Evolutionary conservation across 2,888 invertebrate species (phyloP), one percentile per base, ranked within the genome.

Genomic region (Cantharis lateralis): DNA sequence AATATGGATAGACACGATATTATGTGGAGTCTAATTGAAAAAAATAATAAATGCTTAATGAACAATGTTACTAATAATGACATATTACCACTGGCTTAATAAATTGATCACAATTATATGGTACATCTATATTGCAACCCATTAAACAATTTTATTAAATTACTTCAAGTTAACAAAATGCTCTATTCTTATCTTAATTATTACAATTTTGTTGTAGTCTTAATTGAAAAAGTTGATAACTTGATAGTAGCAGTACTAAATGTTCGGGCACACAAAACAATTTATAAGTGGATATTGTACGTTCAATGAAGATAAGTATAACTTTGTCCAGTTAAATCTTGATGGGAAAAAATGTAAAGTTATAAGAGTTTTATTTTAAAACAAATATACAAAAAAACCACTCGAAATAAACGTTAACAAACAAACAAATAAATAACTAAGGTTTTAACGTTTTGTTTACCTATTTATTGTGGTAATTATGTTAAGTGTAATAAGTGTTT

Each of bases 401-500:
- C 48, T 48, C n/a, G 2, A n/a, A 48, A 7, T 48, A 48, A 48
- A 48, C 48, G 48, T n/a, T 48, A 28, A 28, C 2, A 7, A 48
- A 28, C 2, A 7, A 48, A n/a, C n/a, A 48, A 48, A 48, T 4
- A 32, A 48, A 48, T 48, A 48, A 48, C 48, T 7, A n/a, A 48
- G 13, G 24, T 66, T 66, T 66, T 7, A 16, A 66, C 20, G 64
- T 20, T 66, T 18, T 20, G 24, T 20, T 66, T 66, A 24, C 20
- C 64, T 66, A 24, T 66, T 66, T 66, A 66, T 66, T 66, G 24
- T 66, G 20, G 24, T 66, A 66, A 66, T 66, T 66, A 20, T 24
- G 16, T 66, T 20, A 66, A 66, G 64, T 66, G 18, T 66, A 66
- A 66, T 24, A 69, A 69, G 66, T 72, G 74, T 70, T 77, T 71